Evolutionary conservation across 2,888 invertebrate genomes (phyloP).

Genomic region (Furcula furcula): DNA sequence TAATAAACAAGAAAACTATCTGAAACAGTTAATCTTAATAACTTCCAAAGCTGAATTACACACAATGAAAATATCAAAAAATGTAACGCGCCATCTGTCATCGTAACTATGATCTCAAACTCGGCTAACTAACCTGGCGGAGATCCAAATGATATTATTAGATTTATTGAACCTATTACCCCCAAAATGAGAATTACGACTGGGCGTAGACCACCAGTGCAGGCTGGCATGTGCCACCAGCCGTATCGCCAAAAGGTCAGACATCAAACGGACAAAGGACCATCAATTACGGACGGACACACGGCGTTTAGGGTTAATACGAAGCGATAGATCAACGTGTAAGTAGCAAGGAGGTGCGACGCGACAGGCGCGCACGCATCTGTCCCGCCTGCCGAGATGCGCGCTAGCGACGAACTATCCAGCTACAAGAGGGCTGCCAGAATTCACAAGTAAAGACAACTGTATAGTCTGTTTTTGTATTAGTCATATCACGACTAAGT

Average conservation of each 20-base stretch:
- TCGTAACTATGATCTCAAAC: not conserved
- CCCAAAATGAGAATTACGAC: conserved; percentile 1
- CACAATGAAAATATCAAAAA: too few relatives aligned
- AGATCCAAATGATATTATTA: conserved; percentile 1
- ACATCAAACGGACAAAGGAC: conserved; percentile 9
- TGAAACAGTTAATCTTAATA: too few relatives aligned
- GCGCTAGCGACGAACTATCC: too few relatives aligned
- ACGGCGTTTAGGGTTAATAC: conserved; percentile 28
- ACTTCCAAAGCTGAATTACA: too few relatives aligned
- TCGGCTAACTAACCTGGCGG: not conserved
- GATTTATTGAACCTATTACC: conserved; percentile 1
- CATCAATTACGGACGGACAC: conserved; percentile 8
- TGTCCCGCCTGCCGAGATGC: too few relatives aligned
- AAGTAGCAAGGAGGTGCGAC: conserved; percentile 10
- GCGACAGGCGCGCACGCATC: conserved; percentile 7
- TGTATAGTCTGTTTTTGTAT: too few relatives aligned
- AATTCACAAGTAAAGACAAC: too few relatives aligned
- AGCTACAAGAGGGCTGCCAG: too few relatives aligned
- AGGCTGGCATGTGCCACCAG: conserved; percentile 15
- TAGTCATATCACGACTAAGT: too few relatives aligned
- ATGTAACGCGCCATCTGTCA: too few relatives aligned
- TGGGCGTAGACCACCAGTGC: conserved; percentile 19
- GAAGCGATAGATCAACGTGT: conserved; percentile 25
- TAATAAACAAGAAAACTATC: too few relatives aligned
- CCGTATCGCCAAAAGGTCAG: conserved; percentile 18